Evolutionary conservation across 1,140 invertebrate species (phyloP), one percentile per base, ranked within the genome.

Genomic region (Drosophila mauritiana): DNA sequence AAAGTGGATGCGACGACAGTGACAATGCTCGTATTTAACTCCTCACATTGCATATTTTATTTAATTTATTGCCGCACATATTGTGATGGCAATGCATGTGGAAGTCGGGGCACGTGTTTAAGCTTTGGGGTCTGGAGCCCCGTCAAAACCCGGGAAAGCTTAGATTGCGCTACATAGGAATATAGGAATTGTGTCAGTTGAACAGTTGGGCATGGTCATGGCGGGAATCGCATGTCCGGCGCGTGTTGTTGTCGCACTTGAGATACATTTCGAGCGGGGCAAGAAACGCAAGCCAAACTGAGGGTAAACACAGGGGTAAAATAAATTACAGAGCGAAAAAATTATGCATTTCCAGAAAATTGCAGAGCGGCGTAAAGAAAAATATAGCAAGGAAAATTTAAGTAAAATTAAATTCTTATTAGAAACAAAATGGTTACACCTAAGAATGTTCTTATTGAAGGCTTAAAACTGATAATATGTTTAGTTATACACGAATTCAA

Each of bases 51-150:
- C 73, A 80, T 80, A 83, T 83, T 89, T 68, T 51, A 70, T 76
- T 83, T 79, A 69, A 88, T 80, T 86, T 89, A 86, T 86, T 79
- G 49, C 68, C 57, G 72, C 70, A 76, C 72, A 83, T 83, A 86
- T 83, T 83, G 79, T 58, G 68, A 64, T 46, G 75, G 22, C 58
- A 80, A 82, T 86, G 78, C 68, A 79, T 88, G 79, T 59, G 70
- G 58, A 75, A 54, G 55, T 70, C 58, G 55, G 85, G 79, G 83
- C 83, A 86, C 83, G 83, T 86, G 83, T 79, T 86, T 67, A 56
- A 58, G 20, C 36, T 58, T 51, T 51, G 46, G 13, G 22, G 40
- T n/a, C 46, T 34, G 15, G 20, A 54, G 31, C 39, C 31, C 8
- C 31, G 31, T 31, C 27, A 13, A 39, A 43, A 48, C 8, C 31